Base-by-base conservation (phyloP, 2,113 vertebrate species). In the Semicossyphus pulcher region DNA sequence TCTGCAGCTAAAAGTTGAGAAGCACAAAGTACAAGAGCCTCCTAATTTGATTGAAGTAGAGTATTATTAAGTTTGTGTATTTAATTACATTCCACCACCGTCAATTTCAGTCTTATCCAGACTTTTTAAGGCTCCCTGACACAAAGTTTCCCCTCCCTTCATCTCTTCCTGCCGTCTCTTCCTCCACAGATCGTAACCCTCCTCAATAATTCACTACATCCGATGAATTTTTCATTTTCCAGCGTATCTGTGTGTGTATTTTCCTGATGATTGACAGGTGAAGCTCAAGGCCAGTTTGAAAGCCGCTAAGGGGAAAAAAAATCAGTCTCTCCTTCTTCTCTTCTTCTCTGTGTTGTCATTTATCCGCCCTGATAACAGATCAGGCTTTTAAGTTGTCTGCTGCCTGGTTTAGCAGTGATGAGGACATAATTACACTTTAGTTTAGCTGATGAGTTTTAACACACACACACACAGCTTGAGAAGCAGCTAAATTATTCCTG, bases 181-280 rank as follows among this genome's bases (percentile, higher is more conserved):
- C 66, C 62, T 65, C 60, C 39, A 18, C 54, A 71, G 78, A 66
- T 37, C 84, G 12, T 51, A 73, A 67, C 74, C 76, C 42, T 64
- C 21, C 26, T 86, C 59, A 86, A 85, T 86, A 86, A 86, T 78
- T 84, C 67, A 86, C 26, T 1, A 12, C 48, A 3, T 1, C 56
- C 15, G 26, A 75, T 86, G 53, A 80, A 89, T 86, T 76, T 80
- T 87, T 86, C 72, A 90, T 80, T 2, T n/a, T 36, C 75, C 66
- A 2, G 5, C 64, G 21, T 36, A 69, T 80, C 37, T 58, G 42
- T 76, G 81, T 66, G 72, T 74, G 58, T 64, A 37, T 45, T 12
- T 58, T n/a, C 9, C 20, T 25, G 69, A 15, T 76, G 74, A 86
- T 36, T 78, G 86, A 76, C 86, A 79, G 74, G 2, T 5, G 26